These are phyloP conservation scores for Paraescarpia echinospica DNA, from an alignment of 1,140 invertebrate genomes.

Conservation along the genomic window DNA sequence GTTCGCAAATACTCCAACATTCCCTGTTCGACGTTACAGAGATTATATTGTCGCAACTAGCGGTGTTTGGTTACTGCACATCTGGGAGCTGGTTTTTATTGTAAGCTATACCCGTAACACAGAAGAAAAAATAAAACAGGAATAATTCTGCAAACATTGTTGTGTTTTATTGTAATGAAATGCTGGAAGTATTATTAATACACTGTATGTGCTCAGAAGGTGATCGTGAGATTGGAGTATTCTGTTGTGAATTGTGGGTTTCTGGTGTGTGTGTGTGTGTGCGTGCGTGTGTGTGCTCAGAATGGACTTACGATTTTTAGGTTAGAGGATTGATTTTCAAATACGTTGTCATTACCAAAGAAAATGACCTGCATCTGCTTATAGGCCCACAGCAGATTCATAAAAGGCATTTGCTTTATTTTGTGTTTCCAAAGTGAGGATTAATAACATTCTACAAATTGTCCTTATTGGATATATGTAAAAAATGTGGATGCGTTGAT, in stretches of 20 bases:
- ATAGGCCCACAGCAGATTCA: too few relatives aligned
- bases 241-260: not conserved
- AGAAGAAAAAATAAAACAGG: not conserved
- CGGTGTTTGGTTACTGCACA: not conserved
- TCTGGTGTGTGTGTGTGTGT: too few relatives aligned
- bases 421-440: too few relatives aligned
- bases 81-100: not conserved
- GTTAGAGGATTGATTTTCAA: too few relatives aligned
- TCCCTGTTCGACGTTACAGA: not conserved
- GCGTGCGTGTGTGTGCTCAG: too few relatives aligned
- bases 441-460: too few relatives aligned
- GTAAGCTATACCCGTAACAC: not conserved
- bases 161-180: not conserved
- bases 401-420: too few relatives aligned
- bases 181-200: not conserved
- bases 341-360: too few relatives aligned
- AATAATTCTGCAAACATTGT: not conserved
- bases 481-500: too few relatives aligned
- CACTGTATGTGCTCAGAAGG: too few relatives aligned
- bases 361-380: too few relatives aligned
- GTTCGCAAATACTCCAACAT: not conserved
- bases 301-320: not conserved
- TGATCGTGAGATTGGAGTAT: not conserved
- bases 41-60: not conserved
- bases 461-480: too few relatives aligned